Percentiles rank a stretch among this genome's conserved stretches.
Evolutionary conservation across 2,113 vertebrate genomes (phyloP).

Genomic region (Jacana jacana): DNA sequence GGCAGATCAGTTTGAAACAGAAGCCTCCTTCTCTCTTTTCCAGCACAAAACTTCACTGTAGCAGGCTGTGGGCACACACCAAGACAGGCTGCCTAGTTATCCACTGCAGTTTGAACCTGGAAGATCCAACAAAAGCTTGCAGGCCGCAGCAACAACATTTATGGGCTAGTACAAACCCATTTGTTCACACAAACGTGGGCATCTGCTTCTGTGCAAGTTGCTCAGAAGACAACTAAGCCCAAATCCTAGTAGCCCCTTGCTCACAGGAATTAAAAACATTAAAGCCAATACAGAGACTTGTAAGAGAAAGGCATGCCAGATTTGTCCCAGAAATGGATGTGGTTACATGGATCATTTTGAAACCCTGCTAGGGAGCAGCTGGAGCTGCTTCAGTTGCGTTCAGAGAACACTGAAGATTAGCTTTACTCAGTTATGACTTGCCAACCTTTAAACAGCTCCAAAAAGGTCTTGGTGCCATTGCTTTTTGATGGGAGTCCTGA

Average conservation of each 20-base stretch:
- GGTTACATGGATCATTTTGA: neutral
- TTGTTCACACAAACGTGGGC: rapidly evolving
- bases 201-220: neutral
- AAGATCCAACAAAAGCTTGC: neutral
- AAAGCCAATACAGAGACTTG: neutral
- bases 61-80: neutral
- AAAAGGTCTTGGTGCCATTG: neutral
- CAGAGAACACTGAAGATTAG: neutral
- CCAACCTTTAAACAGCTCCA: neutral
- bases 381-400: neutral
- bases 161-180: neutral
- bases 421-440: neutral
- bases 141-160: neutral
- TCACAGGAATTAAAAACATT: neutral
- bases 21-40: neutral
- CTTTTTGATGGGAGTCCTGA: neutral
- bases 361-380: neutral
- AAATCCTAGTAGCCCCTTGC: neutral
- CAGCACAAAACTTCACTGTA: neutral
- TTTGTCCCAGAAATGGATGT: neutral
- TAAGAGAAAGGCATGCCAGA: neutral
- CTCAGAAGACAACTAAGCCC: neutral
- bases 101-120: neutral
- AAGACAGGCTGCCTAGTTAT: neutral
- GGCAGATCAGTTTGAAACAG: neutral